phyloP scores from a whole-genome alignment of 2,113 vertebrate genomes.

The Acanthochromis polyacanthus region DNA sequence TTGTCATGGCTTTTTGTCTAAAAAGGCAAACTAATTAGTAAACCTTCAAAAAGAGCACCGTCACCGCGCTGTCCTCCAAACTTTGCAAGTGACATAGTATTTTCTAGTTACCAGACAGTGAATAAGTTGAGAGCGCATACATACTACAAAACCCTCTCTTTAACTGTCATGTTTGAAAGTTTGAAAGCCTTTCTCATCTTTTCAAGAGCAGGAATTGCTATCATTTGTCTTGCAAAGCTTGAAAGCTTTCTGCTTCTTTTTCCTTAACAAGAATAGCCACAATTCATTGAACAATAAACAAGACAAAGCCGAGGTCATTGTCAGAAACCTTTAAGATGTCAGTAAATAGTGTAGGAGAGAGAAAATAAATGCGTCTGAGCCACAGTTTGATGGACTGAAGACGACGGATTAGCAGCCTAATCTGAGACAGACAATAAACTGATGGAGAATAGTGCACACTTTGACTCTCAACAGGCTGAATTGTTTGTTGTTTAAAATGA shows the following conservation, averaged over 20 bases:
- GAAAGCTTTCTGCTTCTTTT: conserved; percentile 60
- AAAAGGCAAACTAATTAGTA: conserved; percentile 37
- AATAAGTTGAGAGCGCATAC: conserved; percentile 35
- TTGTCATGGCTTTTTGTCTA: conserved; percentile 11
- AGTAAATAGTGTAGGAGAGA: neutral
- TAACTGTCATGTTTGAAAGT: conserved; percentile 74
- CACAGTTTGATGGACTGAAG: neutral
- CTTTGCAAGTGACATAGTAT: conserved; percentile 41
- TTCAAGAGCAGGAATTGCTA: conserved; percentile 62
- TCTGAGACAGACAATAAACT: neutral
- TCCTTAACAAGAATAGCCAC: conserved; percentile 38
- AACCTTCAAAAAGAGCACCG: conserved; percentile 22
- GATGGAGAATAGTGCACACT: neutral
- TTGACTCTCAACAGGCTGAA: neutral
- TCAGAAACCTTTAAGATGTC: conserved; percentile 7
- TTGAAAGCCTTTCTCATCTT: conserved; percentile 70
- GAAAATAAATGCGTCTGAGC: neutral
- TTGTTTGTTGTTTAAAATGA: too few relatives aligned
- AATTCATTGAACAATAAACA: conserved; percentile 52
- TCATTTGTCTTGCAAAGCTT: conserved; percentile 70
- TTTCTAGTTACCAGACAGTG: conserved; percentile 45
- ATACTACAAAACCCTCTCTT: conserved; percentile 67
- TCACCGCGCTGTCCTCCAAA: conserved; percentile 14
- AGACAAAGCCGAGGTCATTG: conserved; percentile 22
- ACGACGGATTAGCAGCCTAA: neutral